phyloP scores from a whole-genome alignment of 2,888 invertebrate species.

The Brachypterus glaber region DNA sequence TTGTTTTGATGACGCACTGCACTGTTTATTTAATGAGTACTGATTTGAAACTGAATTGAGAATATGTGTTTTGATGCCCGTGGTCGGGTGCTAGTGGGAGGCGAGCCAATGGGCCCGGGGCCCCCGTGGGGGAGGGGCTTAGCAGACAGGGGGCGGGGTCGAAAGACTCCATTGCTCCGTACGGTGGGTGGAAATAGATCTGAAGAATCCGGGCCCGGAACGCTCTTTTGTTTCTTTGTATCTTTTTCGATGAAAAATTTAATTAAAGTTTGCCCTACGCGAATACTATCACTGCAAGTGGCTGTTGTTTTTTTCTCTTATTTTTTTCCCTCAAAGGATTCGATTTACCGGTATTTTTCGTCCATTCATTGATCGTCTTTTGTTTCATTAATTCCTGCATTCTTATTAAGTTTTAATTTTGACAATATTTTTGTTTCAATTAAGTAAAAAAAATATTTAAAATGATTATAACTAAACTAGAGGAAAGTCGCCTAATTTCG shows the following conservation, averaged over 20 bases:
- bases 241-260: constrained; percentile 8
- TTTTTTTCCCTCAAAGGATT: too few relatives aligned
- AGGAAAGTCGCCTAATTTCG: too few relatives aligned
- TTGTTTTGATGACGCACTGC: constrained; percentile 36
- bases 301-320: too few relatives aligned
- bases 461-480: too few relatives aligned
- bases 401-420: too few relatives aligned
- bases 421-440: too few relatives aligned
- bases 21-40: constrained; percentile 46
- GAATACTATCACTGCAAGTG: too few relatives aligned
- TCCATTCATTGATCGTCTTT: too few relatives aligned
- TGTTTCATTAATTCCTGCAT: too few relatives aligned
- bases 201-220: constrained; percentile 6
- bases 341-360: too few relatives aligned
- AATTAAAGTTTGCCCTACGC: too few relatives aligned
- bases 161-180: constrained; percentile 24
- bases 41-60: constrained; percentile 44
- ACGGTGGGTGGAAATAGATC: constrained; percentile 11
- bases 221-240: constrained; percentile 7
- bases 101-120: constrained; percentile 34
- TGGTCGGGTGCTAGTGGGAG: constrained; percentile 34
- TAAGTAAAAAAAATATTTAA: too few relatives aligned
- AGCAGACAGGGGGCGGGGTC: constrained; percentile 32
- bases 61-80: constrained; percentile 40
- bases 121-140: constrained; percentile 29